Evolutionary conservation across 2,113 vertebrate genomes (phyloP), one percentile per base, ranked within the genome.

Genomic region (Campylomormyrus tamandua): DNA sequence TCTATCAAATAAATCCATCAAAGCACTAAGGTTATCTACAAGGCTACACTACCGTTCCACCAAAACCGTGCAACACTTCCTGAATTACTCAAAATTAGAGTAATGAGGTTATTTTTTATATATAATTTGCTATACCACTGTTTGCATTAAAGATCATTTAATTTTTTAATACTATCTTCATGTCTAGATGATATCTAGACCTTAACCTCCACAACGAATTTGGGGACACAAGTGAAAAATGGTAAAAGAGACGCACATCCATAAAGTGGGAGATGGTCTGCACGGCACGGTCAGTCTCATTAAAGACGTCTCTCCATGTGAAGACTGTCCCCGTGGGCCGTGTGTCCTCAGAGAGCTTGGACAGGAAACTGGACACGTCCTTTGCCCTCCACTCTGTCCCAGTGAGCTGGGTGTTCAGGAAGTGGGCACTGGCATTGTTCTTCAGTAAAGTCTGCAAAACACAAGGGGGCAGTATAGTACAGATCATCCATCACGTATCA

Each of bases 281-380:
- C 92, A 99, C 94, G 89, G 97, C 98, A 48, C 95, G 94, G 93
- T 97, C 97, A 0, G 98, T 99, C 94, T 99, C 98, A 17, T 99
- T 99, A 94, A 99, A 98, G 87, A 97, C 96, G 0, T 98, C 96
- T 93, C 96, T 94, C 98, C 98, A 99, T 70, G 97, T 99, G 87
- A 98, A 94, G n/a, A 90, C 56, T 0, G 95, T 93, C 74, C 94
- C 94, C 0, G 89, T 49, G 1, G 93, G 90, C 24, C 90, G 94
- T 0, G 89, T 90, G 77, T 96, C 95, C 15, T 96, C 96, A 0
- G 94, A 94, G 56, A 94, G 74, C 91, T 97, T 98, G 83, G 97
- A 95, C 92, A 99, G 92, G 92, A 99, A 99, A 7, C 74, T 91
- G 50, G 95, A 90, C 39, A 99, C 0, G 0, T 98, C 97, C 0